Evolutionary conservation across 2,888 invertebrate genomes (phyloP).

Genomic region (Hyppa rectilinea): DNA sequence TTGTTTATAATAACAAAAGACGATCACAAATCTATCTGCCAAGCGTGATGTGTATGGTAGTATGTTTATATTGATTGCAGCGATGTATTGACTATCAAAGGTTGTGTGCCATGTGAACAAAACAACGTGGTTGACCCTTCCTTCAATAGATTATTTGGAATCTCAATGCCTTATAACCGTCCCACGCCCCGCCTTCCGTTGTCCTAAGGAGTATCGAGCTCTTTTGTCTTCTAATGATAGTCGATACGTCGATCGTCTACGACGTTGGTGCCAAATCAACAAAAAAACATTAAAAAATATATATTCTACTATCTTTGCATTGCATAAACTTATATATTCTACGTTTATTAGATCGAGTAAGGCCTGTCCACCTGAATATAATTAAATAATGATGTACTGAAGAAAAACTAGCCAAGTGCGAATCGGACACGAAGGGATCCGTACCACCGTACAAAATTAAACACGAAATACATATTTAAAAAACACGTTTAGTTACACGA

Average conservation of each 20-base stretch:
- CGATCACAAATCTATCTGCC: neutral
- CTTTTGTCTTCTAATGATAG: neutral
- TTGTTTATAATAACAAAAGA: neutral
- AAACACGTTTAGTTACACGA: too few species aligned
- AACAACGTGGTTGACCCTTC: slow-evolving; percentile 5
- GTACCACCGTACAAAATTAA: too few species aligned
- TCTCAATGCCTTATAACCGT: neutral
- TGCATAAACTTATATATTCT: neutral
- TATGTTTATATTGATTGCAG: neutral
- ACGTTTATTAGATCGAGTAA: neutral
- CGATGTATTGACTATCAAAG: neutral
- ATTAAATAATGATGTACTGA: too few species aligned
- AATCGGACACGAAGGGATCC: too few species aligned
- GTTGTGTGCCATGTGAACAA: slow-evolving; percentile 23
- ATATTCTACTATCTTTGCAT: too few species aligned
- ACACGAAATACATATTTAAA: too few species aligned
- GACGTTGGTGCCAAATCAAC: neutral
- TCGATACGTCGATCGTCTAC: neutral
- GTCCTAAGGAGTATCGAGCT: neutral
- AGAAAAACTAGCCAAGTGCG: too few species aligned
- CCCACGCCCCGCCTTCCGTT: slow-evolving; percentile 6
- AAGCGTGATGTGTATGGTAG: neutral
- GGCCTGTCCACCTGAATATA: neutral
- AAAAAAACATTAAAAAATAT: neutral
- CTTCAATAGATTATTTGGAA: neutral